Evolutionary conservation across 2,888 invertebrate genomes (phyloP).

Genomic region (Dichetophora obliterata): DNA sequence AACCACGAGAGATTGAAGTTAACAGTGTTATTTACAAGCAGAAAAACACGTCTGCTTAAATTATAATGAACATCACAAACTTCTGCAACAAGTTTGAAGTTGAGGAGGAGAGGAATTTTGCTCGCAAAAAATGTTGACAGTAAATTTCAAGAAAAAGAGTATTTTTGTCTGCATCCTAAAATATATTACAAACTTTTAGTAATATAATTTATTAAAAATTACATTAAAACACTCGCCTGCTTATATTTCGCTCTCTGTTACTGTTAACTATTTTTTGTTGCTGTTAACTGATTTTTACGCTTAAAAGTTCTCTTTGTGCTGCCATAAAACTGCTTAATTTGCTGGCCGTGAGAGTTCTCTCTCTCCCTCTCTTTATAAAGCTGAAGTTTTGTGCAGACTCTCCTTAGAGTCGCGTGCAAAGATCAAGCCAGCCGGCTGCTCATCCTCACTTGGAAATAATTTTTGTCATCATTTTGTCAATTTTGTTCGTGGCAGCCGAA

Average conservation of each 20-base stretch:
- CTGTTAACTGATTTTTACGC: neutral
- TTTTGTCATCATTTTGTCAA: conserved; percentile 30
- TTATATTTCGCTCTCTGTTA: neutral
- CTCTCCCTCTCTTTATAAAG: neutral
- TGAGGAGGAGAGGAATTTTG: too few species aligned
- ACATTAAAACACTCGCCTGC: too few species aligned
- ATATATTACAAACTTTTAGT: neutral
- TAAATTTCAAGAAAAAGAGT: neutral
- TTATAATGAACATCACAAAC: neutral
- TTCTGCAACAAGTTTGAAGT: too few species aligned
- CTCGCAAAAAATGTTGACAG: too few species aligned
- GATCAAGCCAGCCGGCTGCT: neutral
- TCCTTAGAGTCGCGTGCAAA: neutral
- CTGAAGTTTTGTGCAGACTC: too few species aligned
- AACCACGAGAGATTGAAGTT: neutral
- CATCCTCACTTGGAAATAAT: conserved; percentile 29
- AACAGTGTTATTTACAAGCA: neutral
- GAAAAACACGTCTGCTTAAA: neutral
- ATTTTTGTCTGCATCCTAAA: neutral
- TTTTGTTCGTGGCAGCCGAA: conserved; percentile 28
- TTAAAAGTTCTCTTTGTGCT: neutral
- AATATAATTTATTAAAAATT: too few species aligned
- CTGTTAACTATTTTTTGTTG: neutral
- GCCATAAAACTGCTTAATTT: neutral
- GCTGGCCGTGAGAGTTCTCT: neutral